A percentile compares a stretch with the other conserved stretches of the same genome.
Conservation (phyloP, 30 jellyfish, hydroid and myxozoan species). For the Aurelia coerulea region DNA sequence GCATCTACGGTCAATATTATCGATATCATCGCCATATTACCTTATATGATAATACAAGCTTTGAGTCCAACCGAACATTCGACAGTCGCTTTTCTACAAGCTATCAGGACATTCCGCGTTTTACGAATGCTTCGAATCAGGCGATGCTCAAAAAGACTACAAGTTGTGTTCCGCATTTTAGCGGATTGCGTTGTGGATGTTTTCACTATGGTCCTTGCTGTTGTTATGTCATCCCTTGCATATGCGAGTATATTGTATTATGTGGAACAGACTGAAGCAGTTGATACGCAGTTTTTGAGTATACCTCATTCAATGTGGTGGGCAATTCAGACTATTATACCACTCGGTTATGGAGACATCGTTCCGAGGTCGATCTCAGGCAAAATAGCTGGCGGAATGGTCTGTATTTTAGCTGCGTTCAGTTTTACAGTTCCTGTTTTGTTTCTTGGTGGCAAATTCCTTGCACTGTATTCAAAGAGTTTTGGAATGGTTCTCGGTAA, state of each 20-base stretch:
- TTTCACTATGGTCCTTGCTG: constrained; percentile 58
- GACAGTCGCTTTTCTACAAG: constrained; percentile 35
- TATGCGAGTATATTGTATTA: constrained; percentile 63
- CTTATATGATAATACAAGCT: constrained; percentile 36
- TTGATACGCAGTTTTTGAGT: constrained; percentile 54
- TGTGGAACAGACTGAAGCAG: constrained; percentile 63
- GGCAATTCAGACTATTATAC: constrained; percentile 80
- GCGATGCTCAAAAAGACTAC: constrained; percentile 58
- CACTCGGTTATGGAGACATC: constrained; percentile 88
- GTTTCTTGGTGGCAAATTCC: constrained; percentile 70
- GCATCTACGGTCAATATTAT: constrained; percentile 42
- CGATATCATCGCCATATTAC: constrained; percentile 67
- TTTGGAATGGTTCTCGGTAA: constrained; percentile 50
- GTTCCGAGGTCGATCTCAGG: constrained; percentile 77
- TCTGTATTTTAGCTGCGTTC: constrained; percentile 74
- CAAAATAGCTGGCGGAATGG: constrained; percentile 62
- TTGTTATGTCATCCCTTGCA: constrained; percentile 48
- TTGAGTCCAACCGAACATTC: constrained; percentile 11
- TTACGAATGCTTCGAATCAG: constrained; percentile 78
- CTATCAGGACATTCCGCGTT: constrained; percentile 54
- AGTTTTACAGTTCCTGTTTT: constrained; percentile 85
- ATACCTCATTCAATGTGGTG: constrained; percentile 85
- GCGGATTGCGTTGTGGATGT: constrained; percentile 71
- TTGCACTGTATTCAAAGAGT: constrained; percentile 56
- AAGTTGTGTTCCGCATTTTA: constrained; percentile 59